Conservation (phyloP, 2,113 vertebrate species). For the Brachionichthys hirsutus region DNA sequence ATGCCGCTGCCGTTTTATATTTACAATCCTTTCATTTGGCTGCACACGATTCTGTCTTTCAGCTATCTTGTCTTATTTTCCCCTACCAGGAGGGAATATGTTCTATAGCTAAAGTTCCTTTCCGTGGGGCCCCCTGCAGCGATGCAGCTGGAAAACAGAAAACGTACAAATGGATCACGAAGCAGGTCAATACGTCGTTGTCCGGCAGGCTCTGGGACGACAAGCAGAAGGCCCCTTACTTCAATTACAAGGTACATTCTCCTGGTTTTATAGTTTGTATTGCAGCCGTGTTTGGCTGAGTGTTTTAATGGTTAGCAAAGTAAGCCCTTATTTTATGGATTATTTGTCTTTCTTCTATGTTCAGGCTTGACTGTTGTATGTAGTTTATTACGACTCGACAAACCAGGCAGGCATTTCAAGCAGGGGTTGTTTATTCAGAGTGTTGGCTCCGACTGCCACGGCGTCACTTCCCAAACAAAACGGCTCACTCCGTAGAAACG, state of each 20-base stretch:
- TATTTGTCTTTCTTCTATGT: conserved; percentile 8
- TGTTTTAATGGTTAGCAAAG: conserved; percentile 3
- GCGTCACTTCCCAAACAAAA: conserved; percentile 15
- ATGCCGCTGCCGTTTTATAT: not conserved
- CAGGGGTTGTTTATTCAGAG: conserved; percentile 1
- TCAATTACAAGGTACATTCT: conserved; percentile 84
- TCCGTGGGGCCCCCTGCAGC: conserved; percentile 90
- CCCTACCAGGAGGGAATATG: conserved; percentile 81
- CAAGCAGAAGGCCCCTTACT: conserved; percentile 85
- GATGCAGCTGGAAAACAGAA: conserved; percentile 88
- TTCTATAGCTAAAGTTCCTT: conserved; percentile 82
- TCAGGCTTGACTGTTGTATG: not conserved
- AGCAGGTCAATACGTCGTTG: conserved; percentile 82
- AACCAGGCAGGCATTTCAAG: conserved; percentile 13
- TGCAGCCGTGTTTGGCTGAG: not conserved
- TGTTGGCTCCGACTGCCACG: not conserved
- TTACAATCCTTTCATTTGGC: not conserved
- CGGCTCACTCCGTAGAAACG: conserved; percentile 2
- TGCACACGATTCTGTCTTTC: not conserved
- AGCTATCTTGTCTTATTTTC: not conserved
- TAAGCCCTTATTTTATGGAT: not conserved
- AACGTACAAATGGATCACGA: conserved; percentile 84
- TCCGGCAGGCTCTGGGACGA: conserved; percentile 86
- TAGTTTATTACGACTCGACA: conserved; percentile 9
- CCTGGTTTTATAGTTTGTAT: not conserved